Conservation (phyloP, 2,797 vertebrate genomes). For the Coregonus suidteri region DNA sequence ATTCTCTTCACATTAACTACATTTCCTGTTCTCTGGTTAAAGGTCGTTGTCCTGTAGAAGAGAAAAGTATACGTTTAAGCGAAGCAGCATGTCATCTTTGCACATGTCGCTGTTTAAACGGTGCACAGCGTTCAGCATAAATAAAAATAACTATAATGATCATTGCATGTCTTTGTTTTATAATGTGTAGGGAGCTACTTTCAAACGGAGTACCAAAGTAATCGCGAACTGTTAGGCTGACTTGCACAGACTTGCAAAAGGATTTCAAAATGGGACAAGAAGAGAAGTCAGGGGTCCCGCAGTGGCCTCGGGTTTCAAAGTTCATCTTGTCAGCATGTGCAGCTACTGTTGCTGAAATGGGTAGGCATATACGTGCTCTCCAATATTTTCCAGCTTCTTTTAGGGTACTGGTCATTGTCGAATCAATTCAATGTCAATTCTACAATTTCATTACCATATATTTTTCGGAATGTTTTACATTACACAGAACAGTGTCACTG, state of each 20-base stretch:
- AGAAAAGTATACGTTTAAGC: not conserved
- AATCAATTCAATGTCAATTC: not conserved
- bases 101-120: not conserved
- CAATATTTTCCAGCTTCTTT: not conserved
- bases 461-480: not conserved
- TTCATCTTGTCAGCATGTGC: constrained; percentile 82
- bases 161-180: not conserved
- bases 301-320: constrained; percentile 78
- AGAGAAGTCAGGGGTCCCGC: constrained; percentile 21
- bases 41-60: not conserved
- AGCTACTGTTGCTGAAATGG: constrained; percentile 82
- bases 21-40: not conserved
- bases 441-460: not conserved
- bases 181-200: not conserved
- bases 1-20: not conserved
- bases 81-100: not conserved
- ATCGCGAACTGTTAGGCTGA: not conserved
- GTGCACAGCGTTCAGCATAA: not conserved
- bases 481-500: not conserved
- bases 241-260: not conserved
- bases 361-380: constrained; percentile 51
- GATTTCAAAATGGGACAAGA: constrained; percentile 9
- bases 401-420: not conserved
- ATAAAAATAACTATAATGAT: not conserved
- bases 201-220: not conserved